Evolutionary conservation across 2,797 vertebrate species (phyloP).

Genomic region (Acanthurus lineatus): DNA sequence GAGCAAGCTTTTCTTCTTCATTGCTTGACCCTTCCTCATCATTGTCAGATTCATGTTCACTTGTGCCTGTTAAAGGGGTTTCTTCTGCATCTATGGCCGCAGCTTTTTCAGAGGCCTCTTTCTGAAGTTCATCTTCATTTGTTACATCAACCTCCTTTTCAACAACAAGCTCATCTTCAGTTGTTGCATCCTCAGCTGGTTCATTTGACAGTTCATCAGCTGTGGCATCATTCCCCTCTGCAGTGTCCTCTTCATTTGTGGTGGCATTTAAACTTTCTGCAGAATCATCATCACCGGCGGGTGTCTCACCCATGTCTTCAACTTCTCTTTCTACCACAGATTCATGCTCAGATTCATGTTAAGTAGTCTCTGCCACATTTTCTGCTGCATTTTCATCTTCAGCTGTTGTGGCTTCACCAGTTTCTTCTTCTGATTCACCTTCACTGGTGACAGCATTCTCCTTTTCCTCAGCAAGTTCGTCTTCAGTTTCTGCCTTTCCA

Average conservation of each 20-base stretch:
- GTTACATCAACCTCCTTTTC: constrained; percentile 19
- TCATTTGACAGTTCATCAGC: not conserved
- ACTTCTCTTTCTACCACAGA: constrained; percentile 6
- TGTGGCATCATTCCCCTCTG: constrained; percentile 13
- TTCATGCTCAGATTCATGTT: constrained; percentile 12
- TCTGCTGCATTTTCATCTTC: constrained; percentile 26
- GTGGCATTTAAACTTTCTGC: constrained; percentile 11
- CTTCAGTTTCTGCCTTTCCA: not conserved
- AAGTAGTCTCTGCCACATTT: not conserved
- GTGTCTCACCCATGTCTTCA: constrained; percentile 14
- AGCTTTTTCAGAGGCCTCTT: not conserved
- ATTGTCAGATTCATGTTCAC: constrained; percentile 32
- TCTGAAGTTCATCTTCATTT: not conserved
- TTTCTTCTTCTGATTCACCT: constrained; percentile 44
- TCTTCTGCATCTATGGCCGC: constrained; percentile 8
- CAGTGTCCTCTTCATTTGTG: constrained; percentile 16
- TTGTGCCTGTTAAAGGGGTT: not conserved
- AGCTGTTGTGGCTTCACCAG: constrained; percentile 6
- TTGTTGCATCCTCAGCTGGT: constrained; percentile 14
- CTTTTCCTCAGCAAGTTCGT: not conserved
- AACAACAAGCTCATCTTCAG: constrained; percentile 25
- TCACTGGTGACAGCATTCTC: not conserved
- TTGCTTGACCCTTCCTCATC: constrained; percentile 17
- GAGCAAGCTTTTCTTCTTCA: constrained; percentile 22
- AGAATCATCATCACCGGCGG: constrained; percentile 28